Evolutionary conservation across 2,888 invertebrate genomes (phyloP).

Genomic region (Scotopteryx bipunctaria): DNA sequence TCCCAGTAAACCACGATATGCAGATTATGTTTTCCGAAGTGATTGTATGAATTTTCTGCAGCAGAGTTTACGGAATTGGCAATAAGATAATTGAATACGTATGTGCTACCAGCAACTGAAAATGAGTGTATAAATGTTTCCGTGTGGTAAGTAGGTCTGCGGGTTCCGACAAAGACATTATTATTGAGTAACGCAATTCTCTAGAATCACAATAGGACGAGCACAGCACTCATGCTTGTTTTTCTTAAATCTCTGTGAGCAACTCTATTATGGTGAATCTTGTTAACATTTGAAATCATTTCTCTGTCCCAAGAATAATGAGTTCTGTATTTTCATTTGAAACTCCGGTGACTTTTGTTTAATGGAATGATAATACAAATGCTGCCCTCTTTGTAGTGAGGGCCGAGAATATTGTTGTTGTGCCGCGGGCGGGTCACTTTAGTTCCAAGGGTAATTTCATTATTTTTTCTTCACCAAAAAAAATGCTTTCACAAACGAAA

Average conservation of each 20-base stretch:
- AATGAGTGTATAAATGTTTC: constrained; percentile 23
- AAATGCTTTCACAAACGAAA: constrained; percentile 65
- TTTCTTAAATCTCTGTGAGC: constrained; percentile 80
- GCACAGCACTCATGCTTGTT: constrained; percentile 66
- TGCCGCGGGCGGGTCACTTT: constrained; percentile 76
- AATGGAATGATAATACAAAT: constrained; percentile 83
- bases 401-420: constrained; percentile 75
- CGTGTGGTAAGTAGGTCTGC: constrained; percentile 8
- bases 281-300: constrained; percentile 83
- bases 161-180: constrained; percentile 22
- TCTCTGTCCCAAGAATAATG: constrained; percentile 78
- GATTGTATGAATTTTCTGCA: constrained; percentile 5
- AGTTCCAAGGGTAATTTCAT: constrained; percentile 77
- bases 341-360: constrained; percentile 82
- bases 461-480: constrained; percentile 63
- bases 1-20: not conserved
- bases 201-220: constrained; percentile 54
- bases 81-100: constrained; percentile 30
- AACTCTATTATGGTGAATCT: constrained; percentile 80
- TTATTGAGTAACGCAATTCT: constrained; percentile 57
- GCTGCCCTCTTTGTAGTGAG: constrained; percentile 79
- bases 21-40: constrained; percentile 8
- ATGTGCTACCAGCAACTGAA: constrained; percentile 22
- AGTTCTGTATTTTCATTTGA: constrained; percentile 81
- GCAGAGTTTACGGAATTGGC: constrained; percentile 14